Evolutionary conservation across 1,140 invertebrate genomes (phyloP).

Genomic region (Rhyzopertha dominica): DNA sequence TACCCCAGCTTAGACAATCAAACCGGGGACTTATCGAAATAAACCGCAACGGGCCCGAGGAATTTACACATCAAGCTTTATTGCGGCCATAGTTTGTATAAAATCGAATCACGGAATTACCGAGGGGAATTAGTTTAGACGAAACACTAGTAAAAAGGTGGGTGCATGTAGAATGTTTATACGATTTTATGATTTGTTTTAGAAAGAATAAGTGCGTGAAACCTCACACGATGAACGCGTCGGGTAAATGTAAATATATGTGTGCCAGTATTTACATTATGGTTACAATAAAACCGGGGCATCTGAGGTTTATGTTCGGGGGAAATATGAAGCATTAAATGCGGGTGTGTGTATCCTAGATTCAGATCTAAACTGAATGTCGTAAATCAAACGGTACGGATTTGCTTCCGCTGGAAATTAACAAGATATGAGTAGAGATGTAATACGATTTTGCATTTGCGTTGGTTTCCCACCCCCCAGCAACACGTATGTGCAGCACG

Average conservation of each 20-base stretch:
- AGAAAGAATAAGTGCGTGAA: conserved; percentile 41
- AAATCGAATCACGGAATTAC: too few relatives aligned
- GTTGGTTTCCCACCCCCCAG: neutral
- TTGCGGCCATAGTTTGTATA: too few relatives aligned
- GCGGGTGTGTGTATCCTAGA: neutral
- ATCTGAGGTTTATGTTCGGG: conserved; percentile 10
- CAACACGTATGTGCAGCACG: conserved; percentile 1
- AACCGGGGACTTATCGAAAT: too few relatives aligned
- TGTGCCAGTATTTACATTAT: conserved; percentile 30
- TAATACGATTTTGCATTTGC: conserved; percentile 5
- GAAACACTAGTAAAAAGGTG: conserved; percentile 30
- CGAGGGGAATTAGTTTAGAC: conserved; percentile 28
- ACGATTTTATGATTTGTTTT: conserved; percentile 44
- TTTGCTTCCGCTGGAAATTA: neutral
- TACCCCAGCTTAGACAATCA: too few relatives aligned
- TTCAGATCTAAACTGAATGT: neutral
- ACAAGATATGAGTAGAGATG: conserved; percentile 10
- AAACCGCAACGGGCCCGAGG: too few relatives aligned
- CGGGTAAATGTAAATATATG: conserved; percentile 31
- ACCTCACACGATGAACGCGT: conserved; percentile 40
- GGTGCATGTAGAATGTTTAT: conserved; percentile 37
- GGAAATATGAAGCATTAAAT: neutral
- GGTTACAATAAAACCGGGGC: conserved; percentile 27
- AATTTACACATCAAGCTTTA: too few relatives aligned
- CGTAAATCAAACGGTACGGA: neutral